These are phyloP conservation scores for Triplophysa tibetana DNA, from an alignment of 2,113 vertebrate genomes.

Conservation along the genomic window DNA sequence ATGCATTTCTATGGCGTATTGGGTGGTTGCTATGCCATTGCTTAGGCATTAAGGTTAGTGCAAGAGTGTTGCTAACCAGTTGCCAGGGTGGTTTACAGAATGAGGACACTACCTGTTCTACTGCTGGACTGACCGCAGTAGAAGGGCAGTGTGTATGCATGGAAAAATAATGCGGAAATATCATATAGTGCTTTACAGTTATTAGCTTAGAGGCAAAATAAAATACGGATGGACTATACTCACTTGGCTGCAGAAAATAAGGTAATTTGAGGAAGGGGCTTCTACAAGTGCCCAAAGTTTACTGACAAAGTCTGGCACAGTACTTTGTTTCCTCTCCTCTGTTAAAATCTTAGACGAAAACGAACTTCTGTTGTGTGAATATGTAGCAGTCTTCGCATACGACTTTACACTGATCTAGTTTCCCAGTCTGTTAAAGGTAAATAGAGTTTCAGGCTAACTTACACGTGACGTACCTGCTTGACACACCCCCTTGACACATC, in stretches of 20 bases:
- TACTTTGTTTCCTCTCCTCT: constrained; percentile 50
- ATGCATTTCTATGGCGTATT: too few species aligned
- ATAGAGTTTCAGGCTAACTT: not conserved
- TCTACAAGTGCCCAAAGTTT: constrained; percentile 61
- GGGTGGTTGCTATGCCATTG: too few species aligned
- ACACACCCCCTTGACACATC: not conserved
- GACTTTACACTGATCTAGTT: not conserved
- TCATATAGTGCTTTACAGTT: not conserved
- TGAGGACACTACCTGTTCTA: too few species aligned
- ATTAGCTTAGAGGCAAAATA: not conserved
- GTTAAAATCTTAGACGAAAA: not conserved
- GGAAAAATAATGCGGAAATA: not conserved
- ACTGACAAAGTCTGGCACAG: constrained; percentile 55
- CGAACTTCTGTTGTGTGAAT: not conserved
- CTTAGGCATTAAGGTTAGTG: too few species aligned
- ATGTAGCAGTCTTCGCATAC: not conserved
- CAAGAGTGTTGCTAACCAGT: too few species aligned
- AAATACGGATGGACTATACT: constrained; percentile 23
- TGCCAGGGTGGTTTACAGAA: too few species aligned
- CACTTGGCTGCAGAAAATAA: constrained; percentile 59
- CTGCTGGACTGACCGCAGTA: too few species aligned
- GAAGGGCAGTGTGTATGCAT: not conserved
- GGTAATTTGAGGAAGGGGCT: constrained; percentile 51
- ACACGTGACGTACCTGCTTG: not conserved
- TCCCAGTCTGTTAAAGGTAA: not conserved